phyloP scores from a whole-genome alignment of 2,888 invertebrate species.

The Scotopteryx bipunctaria region DNA sequence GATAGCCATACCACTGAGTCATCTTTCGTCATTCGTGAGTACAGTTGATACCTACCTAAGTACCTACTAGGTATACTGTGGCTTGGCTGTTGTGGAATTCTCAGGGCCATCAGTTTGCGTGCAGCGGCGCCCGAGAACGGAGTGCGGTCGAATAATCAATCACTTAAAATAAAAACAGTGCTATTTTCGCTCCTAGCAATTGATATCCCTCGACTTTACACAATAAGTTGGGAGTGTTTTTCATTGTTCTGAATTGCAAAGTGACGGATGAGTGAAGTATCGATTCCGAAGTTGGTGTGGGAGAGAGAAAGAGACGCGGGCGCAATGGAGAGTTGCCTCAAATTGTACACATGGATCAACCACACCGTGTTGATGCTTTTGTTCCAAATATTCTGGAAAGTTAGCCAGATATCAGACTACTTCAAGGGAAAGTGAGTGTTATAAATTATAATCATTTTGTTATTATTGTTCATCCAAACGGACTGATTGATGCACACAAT shows the following conservation, averaged over 20 bases:
- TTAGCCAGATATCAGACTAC: constrained; percentile 76
- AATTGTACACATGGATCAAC: constrained; percentile 77
- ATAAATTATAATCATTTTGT: constrained; percentile 22
- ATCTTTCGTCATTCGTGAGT: constrained; percentile 65
- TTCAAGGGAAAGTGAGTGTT: constrained; percentile 74
- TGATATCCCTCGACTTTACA: constrained; percentile 39
- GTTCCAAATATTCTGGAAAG: constrained; percentile 79
- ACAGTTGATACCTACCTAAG: too few species aligned
- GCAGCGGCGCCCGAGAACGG: constrained; percentile 68
- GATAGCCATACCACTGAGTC: constrained; percentile 67
- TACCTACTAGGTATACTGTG: constrained; percentile 26
- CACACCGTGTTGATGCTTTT: constrained; percentile 75
- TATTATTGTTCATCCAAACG: background rate
- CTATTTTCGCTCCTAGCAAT: constrained; percentile 61
- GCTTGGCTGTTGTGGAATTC: constrained; percentile 50
- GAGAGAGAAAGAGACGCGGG: constrained; percentile 58
- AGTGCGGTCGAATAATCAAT: constrained; percentile 61
- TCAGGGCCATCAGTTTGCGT: constrained; percentile 71
- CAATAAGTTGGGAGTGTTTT: constrained; percentile 38
- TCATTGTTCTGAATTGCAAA: constrained; percentile 47
- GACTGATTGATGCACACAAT: background rate
- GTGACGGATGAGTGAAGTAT: constrained; percentile 77
- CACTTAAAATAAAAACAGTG: constrained; percentile 37
- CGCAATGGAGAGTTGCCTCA: constrained; percentile 76
- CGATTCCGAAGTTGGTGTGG: constrained; percentile 68